Evolutionary conservation across 2,797 vertebrate genomes (phyloP).

Genomic region (Salmo trutta): DNA sequence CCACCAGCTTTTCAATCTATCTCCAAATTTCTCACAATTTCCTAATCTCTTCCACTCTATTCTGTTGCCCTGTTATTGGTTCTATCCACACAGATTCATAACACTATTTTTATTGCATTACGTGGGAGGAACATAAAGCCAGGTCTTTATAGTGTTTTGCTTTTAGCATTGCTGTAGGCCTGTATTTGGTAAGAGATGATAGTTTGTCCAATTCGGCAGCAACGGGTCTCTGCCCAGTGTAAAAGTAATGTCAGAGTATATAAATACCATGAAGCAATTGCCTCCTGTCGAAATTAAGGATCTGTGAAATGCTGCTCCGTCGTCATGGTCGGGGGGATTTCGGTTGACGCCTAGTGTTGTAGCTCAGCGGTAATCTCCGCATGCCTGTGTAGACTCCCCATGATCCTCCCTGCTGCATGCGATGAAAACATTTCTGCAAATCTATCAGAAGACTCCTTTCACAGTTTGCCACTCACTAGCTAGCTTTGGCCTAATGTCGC

Average conservation of each 20-base stretch:
- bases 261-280: too few species aligned
- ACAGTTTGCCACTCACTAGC: not conserved
- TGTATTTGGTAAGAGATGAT: too few species aligned
- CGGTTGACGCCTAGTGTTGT: not conserved
- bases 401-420: not conserved
- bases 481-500: not conserved
- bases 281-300: not conserved
- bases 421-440: not conserved
- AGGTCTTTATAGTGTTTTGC: too few species aligned
- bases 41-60: too few species aligned
- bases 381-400: not conserved
- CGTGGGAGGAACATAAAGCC: too few species aligned
- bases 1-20: not conserved
- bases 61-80: not conserved
- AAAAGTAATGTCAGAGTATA: too few species aligned
- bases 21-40: too few species aligned
- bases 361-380: not conserved
- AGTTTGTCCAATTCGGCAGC: too few species aligned
- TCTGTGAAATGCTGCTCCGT: not conserved
- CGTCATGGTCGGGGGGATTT: not conserved
- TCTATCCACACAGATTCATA: not conserved
- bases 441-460: not conserved
- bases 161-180: too few species aligned
- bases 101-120: not conserved
- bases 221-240: too few species aligned